Evolutionary conservation across 1,140 invertebrate species (phyloP).

Genomic region (Zaprionus tsacasi): DNA sequence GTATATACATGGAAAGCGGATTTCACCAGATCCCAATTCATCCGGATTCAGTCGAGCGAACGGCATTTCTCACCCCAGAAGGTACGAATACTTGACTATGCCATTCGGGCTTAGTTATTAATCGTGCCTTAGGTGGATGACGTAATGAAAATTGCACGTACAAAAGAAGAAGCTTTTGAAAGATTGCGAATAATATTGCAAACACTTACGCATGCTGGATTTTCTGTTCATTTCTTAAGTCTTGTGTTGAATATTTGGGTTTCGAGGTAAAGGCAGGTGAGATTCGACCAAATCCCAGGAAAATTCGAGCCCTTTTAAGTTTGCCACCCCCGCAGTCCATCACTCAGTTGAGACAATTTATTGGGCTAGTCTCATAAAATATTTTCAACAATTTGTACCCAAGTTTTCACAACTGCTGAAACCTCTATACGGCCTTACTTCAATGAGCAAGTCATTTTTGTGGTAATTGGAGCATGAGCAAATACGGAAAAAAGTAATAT

Average conservation of each 20-base stretch:
- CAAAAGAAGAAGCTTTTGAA: background rate
- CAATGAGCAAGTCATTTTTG: background rate
- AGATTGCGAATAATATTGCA: background rate
- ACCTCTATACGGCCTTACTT: background rate
- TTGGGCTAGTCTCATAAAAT: background rate
- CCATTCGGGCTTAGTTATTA: background rate
- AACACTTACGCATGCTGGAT: slow-evolving; percentile 1
- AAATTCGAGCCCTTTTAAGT: background rate
- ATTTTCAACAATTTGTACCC: too few species aligned
- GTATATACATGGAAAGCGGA: too few species aligned
- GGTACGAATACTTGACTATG: too few species aligned
- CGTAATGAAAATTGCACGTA: slow-evolving; percentile 3
- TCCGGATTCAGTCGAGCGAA: slow-evolving; percentile 1
- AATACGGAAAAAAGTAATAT: background rate
- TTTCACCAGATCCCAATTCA: slow-evolving; percentile 6
- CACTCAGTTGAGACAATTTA: background rate
- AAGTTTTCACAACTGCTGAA: too few species aligned
- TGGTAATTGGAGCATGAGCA: background rate
- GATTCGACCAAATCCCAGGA: too few species aligned
- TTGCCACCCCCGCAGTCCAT: slow-evolving; percentile 5
- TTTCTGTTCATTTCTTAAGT: slow-evolving; percentile 17
- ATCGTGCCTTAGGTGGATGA: background rate
- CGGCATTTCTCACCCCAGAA: background rate
- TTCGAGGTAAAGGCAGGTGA: background rate
- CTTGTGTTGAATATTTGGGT: slow-evolving; percentile 6